These are phyloP conservation scores for Ormyrus thymus DNA, from an alignment of 2,888 invertebrate species.

Conservation along the genomic window DNA sequence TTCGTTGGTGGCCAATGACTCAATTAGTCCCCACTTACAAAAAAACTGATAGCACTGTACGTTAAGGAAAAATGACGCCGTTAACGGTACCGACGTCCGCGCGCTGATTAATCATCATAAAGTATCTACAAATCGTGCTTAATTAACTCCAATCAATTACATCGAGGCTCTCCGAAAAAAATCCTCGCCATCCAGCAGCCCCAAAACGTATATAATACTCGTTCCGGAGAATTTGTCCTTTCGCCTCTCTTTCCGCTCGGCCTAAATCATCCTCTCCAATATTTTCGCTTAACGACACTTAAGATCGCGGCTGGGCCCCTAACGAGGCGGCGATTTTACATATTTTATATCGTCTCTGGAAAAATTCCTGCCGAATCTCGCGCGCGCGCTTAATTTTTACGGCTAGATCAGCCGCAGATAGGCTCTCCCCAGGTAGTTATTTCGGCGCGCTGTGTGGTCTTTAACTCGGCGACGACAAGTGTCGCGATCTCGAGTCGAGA, in stretches of 20 bases:
- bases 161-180: neutral
- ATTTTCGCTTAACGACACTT: constrained; percentile 35
- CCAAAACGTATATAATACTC: neutral
- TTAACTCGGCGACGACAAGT: neutral
- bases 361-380: constrained; percentile 46
- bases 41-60: too few species aligned
- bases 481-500: too few species aligned
- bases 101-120: too few species aligned
- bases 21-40: too few species aligned
- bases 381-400: constrained; percentile 71
- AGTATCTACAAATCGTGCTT: constrained; percentile 17
- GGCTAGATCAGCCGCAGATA: constrained; percentile 70
- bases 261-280: constrained; percentile 46
- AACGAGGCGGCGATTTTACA: constrained; percentile 36
- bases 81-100: too few species aligned
- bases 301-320: constrained; percentile 18
- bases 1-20: too few species aligned
- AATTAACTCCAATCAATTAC: constrained; percentile 27
- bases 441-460: constrained; percentile 70
- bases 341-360: constrained; percentile 41
- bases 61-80: too few species aligned
- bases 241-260: constrained; percentile 3
- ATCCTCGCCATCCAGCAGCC: neutral
- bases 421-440: constrained; percentile 66
- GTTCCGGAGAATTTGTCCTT: constrained; percentile 13